Evolutionary conservation across 2,113 vertebrate genomes (phyloP), one percentile per base, ranked within the genome.

Genomic region (Chlorocebus sabaeus): DNA sequence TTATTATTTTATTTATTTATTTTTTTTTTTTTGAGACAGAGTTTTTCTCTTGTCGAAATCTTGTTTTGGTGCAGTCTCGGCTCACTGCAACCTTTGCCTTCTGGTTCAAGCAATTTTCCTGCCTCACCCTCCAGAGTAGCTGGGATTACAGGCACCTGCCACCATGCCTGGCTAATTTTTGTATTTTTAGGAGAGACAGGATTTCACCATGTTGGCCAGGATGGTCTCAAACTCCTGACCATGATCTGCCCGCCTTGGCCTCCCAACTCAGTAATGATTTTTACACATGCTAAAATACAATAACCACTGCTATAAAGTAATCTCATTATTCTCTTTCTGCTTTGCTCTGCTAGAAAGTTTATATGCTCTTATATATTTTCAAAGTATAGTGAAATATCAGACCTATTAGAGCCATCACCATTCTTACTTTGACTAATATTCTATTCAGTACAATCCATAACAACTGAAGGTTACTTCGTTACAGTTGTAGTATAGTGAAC

Each of bases 241-340:
- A 0, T 55, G 52, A 55, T 55, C 52, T 55, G 52, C 18, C 18
- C 6, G 6, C 52, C 52, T 55, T 18, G 52, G 18, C 52, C 52
- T 55, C 52, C 52, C 52, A 55, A 55, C 50, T 89, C n/a, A 67
- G 30, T 89, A 73, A 79, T 78, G 73, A 88, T 82, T 76, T 90
- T 88, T 90, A 88, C 80, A 45, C 80, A 82, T 94, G 52, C 45
- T 93, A 82, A 94, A 89, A 95, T 96, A 95, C 25, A n/a, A 64
- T 94, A 50, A 48, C 45, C n/a, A 32, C 6, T 52, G 16, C 27
- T 87, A 4, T 64, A 50, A 86, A 68, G 16, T 95, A 82, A 89
- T 75, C 13, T 38, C 27, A 81, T 87, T 83, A 50, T 92, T 70
- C 83, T 86, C 90, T 85, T 45, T 12, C 40, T 81, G 52, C 27